These are phyloP conservation scores for Phaonia tiefii DNA, from an alignment of 2,888 invertebrate genomes.

Conservation along the genomic window DNA sequence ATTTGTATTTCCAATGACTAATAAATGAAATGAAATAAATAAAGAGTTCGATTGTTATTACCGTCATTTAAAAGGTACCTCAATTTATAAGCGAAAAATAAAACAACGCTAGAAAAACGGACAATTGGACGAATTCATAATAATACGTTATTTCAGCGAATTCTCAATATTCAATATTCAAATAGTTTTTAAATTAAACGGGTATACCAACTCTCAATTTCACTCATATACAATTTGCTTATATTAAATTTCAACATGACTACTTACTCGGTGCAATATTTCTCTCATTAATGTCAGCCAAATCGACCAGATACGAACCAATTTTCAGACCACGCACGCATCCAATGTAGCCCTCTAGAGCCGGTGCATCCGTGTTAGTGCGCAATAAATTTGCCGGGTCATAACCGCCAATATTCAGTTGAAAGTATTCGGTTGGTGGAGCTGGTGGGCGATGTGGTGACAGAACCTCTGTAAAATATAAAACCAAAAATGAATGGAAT, in stretches of 20 bases:
- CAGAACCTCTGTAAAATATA: constrained; percentile 85
- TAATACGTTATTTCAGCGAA: too few relatives aligned
- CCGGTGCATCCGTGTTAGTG: constrained; percentile 81
- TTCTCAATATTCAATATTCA: not conserved
- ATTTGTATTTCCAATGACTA: too few relatives aligned
- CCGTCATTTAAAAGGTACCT: too few relatives aligned
- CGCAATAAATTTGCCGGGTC: constrained; percentile 87
- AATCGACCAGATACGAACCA: constrained; percentile 89
- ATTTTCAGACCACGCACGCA: constrained; percentile 94
- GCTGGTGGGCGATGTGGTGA: constrained; percentile 94
- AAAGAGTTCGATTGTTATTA: too few relatives aligned
- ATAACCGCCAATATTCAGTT: constrained; percentile 92
- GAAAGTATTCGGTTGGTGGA: constrained; percentile 93
- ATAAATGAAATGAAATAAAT: too few relatives aligned
- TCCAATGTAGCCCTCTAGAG: constrained; percentile 89
- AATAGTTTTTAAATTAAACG: too few relatives aligned
- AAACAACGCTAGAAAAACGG: too few relatives aligned
- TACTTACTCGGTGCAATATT: constrained; percentile 86
- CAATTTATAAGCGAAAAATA: too few relatives aligned
- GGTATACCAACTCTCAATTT: constrained; percentile 19
- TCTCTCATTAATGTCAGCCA: constrained; percentile 86
- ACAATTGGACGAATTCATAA: too few relatives aligned
- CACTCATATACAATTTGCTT: constrained; percentile 23
- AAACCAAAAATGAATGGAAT: constrained; percentile 7
- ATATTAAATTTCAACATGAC: constrained; percentile 30